Base-by-base conservation (phyloP, 2,797 vertebrate species). In the Gobio occitaniae region DNA sequence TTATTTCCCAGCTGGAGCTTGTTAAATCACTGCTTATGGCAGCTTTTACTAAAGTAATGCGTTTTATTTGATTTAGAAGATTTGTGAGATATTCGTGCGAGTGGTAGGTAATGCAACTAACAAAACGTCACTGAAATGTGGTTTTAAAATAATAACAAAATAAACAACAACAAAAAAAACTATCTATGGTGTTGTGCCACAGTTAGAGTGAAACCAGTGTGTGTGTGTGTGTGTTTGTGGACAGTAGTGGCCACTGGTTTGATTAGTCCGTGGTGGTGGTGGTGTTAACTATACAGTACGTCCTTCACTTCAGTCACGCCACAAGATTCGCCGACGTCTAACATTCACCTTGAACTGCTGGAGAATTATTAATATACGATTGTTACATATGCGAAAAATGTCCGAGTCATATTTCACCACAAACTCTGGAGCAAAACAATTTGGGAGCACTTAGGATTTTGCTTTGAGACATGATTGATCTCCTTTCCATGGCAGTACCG, bases 81-180 rank as follows among this genome's bases (percentile, higher is more conserved):
- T 92, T 79, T 17, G 90, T 94, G 90, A 90, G 90, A 89, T 93
- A 86, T 87, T 90, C 86, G 88, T 90, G 91, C 92, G 87, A 82
- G 89, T 91, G 89, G 91, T 88, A 82, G 90, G 86, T 92, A 88
- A 90, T 5, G 71, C 83, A 86, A 88, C 81, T 92, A 78, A 81
- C 84, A 59, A 79, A 41, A 69, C 15, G 82, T 76, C 82, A 71
- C 80, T 85, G 77, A 86, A 86, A 56, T 70, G 79, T 88, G 80
- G 59, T 85, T 89, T 75, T 82, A 44, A 81, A 87, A 81, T 70
- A 21, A 78, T 47, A 48, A 21, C 63, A 56, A 83, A 83, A 70
- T 61, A 52, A 85, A 59, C 74, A 68, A 76, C 6, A n/a, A 66
- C 7, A 66, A 56, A 68, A 78, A 75, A 32, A 78, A 70, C 54